A percentile compares a stretch with the other conserved stretches of the same genome.
These are phyloP conservation scores for Cylindroiulus punctatus DNA, from an alignment of 2,888 invertebrate species.

Conservation along the genomic window DNA sequence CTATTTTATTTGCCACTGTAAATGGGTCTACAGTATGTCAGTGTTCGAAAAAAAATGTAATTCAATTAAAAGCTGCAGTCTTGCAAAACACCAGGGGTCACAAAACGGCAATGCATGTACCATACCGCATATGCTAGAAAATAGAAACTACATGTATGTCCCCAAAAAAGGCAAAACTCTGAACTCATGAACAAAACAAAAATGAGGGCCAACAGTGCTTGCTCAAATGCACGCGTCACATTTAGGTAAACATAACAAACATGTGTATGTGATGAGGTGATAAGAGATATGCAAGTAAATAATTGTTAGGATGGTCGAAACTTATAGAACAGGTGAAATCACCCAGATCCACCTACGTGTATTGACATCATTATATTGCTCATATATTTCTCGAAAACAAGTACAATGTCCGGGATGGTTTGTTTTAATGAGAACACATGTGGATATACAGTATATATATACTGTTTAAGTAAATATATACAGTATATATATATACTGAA, in stretches of 20 bases:
- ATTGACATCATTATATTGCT: too few relatives aligned
- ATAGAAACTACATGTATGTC: neutral
- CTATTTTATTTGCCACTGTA: neutral
- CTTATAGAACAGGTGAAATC: too few relatives aligned
- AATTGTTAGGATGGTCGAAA: neutral
- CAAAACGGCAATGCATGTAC: slow-evolving; percentile 3
- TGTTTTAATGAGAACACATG: too few relatives aligned
- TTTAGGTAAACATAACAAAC: neutral
- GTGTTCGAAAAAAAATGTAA: slow-evolving; percentile 33
- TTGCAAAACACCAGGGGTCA: slow-evolving; percentile 30
- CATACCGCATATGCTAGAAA: neutral
- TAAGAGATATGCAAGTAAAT: neutral
- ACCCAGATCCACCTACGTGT: neutral
- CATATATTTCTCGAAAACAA: too few relatives aligned
- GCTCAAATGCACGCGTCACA: neutral
- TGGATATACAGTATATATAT: too few relatives aligned
- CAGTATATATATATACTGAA: too few relatives aligned
- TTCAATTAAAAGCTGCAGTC: neutral
- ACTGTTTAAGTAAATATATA: too few relatives aligned
- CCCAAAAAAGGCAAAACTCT: neutral
- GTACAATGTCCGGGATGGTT: too few relatives aligned
- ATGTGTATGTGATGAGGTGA: too few relatives aligned
- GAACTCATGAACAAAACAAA: neutral
- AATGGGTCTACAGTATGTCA: neutral
- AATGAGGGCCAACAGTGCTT: neutral